Evolutionary conservation across 2,888 invertebrate genomes (phyloP).

Genomic region (Oligia fasciuncula): DNA sequence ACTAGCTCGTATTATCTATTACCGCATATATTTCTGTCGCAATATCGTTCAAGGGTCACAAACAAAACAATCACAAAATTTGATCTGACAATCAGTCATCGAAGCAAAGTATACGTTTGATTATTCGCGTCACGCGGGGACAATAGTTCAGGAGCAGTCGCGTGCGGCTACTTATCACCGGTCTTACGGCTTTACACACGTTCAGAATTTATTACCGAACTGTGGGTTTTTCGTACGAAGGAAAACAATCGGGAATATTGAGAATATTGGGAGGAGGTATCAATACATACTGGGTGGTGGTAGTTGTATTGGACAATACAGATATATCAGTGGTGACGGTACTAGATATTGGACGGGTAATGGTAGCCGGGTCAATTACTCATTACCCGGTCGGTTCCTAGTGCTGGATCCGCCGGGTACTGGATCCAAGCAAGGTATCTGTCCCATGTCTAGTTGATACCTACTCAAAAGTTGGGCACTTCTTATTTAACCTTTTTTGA

Average conservation of each 20-base stretch:
- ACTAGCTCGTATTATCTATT: neutral
- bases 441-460: neutral
- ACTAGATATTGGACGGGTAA: neutral
- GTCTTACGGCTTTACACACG: conserved; percentile 49
- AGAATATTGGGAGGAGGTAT: neutral
- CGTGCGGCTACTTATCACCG: conserved; percentile 43
- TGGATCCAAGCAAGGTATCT: neutral
- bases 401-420: no score
- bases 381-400: neutral
- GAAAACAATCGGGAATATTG: conserved; percentile 31
- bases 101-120: conserved; percentile 15
- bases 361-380: neutral
- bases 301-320: neutral
- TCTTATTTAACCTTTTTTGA: neutral
- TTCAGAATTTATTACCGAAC: conserved; percentile 51
- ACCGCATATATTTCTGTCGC: conserved; percentile 1
- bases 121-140: conserved; percentile 43
- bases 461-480: neutral
- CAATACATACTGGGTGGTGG: neutral
- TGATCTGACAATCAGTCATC: conserved; percentile 44
- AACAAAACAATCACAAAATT: conserved; percentile 32
- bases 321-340: neutral
- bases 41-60: conserved; percentile 13
- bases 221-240: conserved; percentile 25
- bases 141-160: conserved; percentile 52